phyloP scores from a whole-genome alignment of 1,140 invertebrate species.

The Steinernema feltiae region DNA sequence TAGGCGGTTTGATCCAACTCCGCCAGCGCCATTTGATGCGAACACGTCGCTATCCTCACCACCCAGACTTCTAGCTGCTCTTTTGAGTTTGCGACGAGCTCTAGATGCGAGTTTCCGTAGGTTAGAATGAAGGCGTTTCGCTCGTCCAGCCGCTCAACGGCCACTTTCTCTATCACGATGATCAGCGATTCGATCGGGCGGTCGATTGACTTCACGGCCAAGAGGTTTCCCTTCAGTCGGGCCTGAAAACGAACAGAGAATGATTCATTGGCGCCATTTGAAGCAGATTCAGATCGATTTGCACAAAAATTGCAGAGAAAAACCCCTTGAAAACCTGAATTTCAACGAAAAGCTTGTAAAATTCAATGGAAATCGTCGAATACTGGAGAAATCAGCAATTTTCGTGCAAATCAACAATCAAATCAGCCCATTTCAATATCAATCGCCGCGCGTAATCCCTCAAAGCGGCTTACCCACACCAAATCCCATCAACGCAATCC shows the following conservation, averaged over 20 bases:
- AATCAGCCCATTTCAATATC: no score
- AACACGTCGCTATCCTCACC: conserved; percentile 46
- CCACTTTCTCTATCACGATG: conserved; percentile 44
- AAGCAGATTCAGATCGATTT: no score
- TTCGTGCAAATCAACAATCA: no score
- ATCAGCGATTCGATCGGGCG: conserved; percentile 40
- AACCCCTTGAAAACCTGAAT: no score
- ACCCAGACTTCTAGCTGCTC: conserved; percentile 43
- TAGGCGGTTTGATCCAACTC: conserved; percentile 39
- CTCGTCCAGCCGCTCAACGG: conserved; percentile 29
- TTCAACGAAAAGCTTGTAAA: no score
- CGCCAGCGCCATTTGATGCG: conserved; percentile 42
- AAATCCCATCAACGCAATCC: conserved; percentile 11
- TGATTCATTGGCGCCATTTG: background rate
- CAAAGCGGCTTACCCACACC: background rate
- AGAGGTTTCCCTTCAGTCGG: conserved; percentile 42
- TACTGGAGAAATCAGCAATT: no score
- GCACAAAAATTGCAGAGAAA: no score
- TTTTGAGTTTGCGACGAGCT: conserved; percentile 23
- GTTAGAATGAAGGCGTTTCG: conserved; percentile 24
- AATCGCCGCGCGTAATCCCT: no score
- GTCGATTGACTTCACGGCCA: conserved; percentile 41
- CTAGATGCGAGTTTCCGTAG: conserved; percentile 38
- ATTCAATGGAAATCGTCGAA: no score
- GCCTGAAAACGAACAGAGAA: conserved; percentile 34